Percentiles rank a stretch among this genome's conserved stretches.
Conservation (phyloP, 92 coral and sea anemone genomes). For the Parazoanthus atlanticus region DNA sequence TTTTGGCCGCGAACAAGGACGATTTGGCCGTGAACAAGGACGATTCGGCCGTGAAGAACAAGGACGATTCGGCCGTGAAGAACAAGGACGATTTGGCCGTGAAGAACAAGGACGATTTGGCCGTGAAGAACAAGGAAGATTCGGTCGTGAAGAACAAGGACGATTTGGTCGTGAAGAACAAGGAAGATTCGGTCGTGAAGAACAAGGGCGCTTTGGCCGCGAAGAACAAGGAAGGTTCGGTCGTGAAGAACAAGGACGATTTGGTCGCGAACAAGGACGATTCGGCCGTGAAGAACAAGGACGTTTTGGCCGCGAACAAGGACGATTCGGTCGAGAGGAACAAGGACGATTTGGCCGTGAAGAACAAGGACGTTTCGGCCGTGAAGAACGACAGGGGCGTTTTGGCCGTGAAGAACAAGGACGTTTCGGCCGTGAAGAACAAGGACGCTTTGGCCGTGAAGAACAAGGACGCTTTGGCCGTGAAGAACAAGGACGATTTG, state of each 20-base stretch:
- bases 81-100: slow-evolving; percentile 31
- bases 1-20: slow-evolving; percentile 33
- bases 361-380: slow-evolving; percentile 34
- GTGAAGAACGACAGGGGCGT: slow-evolving; percentile 26
- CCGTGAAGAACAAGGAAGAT: slow-evolving; percentile 29
- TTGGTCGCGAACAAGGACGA: slow-evolving; percentile 25
- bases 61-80: slow-evolving; percentile 21
- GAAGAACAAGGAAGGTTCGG: slow-evolving; percentile 39
- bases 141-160: slow-evolving; percentile 30
- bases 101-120: slow-evolving; percentile 38
- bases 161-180: too few relatives aligned
- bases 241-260: slow-evolving; percentile 39
- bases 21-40: slow-evolving; percentile 37
- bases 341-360: slow-evolving; percentile 37
- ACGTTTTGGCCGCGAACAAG: slow-evolving; percentile 9
- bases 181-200: slow-evolving; percentile 36
- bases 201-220: slow-evolving; percentile 42
- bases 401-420: slow-evolving; percentile 34
- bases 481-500: slow-evolving; percentile 40
- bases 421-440: slow-evolving; percentile 35
- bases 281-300: background rate
- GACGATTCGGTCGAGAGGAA: slow-evolving; percentile 18
- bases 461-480: slow-evolving; percentile 40
- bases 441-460: slow-evolving; percentile 43
- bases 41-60: slow-evolving; percentile 10